Percentiles rank a stretch among this genome's conserved stretches.
These are phyloP conservation scores for Lathronympha strigana DNA, from an alignment of 2,888 invertebrate species.

Conservation along the genomic window DNA sequence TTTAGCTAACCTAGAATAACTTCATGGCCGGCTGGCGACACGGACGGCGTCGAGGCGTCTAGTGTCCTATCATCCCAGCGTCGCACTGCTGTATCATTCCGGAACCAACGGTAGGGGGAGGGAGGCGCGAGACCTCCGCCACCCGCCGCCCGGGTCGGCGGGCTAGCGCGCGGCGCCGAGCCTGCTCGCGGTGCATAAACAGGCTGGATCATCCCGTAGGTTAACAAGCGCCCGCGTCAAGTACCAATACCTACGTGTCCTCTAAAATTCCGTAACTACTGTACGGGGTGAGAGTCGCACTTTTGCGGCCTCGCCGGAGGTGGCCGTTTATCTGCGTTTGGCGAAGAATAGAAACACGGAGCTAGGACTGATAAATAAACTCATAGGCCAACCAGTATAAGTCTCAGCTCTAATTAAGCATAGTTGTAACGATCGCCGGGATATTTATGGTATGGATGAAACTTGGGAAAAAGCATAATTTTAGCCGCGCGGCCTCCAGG, in stretches of 20 bases:
- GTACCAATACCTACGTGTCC: background rate
- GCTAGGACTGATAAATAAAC: background rate
- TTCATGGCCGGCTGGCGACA: conserved; percentile 11
- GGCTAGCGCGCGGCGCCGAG: conserved; percentile 19
- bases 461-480: too few relatives aligned
- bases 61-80: conserved; percentile 28
- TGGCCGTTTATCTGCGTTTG: background rate
- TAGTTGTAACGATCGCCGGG: too few relatives aligned
- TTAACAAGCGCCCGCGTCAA: background rate
- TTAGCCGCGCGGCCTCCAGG: too few relatives aligned
- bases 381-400: too few relatives aligned
- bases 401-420: too few relatives aligned
- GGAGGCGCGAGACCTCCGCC: conserved; percentile 9
- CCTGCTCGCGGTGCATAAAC: conserved; percentile 28
- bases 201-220: background rate
- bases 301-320: too few relatives aligned
- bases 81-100: conserved; percentile 42
- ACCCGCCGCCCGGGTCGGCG: conserved; percentile 12
- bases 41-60: conserved; percentile 25
- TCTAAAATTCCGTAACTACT: background rate
- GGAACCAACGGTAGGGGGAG: conserved; percentile 16
- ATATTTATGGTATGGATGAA: too few relatives aligned
- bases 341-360: background rate
- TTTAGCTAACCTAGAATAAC: conserved; percentile 33
- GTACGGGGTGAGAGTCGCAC: too few relatives aligned